These are phyloP conservation scores for Neria commutata DNA, from an alignment of 2,888 invertebrate genomes.

Conservation along the genomic window DNA sequence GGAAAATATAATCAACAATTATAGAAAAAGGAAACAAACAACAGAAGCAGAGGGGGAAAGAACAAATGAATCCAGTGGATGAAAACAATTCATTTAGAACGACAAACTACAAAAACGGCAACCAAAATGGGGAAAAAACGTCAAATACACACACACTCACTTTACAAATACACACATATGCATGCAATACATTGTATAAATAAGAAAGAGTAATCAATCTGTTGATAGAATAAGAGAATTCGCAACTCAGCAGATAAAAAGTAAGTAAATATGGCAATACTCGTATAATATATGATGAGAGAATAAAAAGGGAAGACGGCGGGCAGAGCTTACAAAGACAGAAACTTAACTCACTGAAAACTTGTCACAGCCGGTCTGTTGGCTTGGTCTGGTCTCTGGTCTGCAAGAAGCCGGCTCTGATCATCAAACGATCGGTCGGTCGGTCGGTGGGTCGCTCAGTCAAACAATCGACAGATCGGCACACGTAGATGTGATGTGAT, in stretches of 20 bases:
- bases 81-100: constrained; percentile 10
- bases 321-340: no score
- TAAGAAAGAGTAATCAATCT: constrained; percentile 22
- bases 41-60: constrained; percentile 4
- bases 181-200: not conserved
- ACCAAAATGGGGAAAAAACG: not conserved
- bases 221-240: not conserved
- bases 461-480: constrained; percentile 17
- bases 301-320: not conserved
- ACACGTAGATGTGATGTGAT: not conserved
- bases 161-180: not conserved
- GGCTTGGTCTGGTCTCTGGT: not conserved
- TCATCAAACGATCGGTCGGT: no score
- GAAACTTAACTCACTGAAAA: constrained; percentile 10
- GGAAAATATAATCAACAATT: constrained; percentile 14
- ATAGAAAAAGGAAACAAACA: constrained; percentile 12
- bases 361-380: constrained; percentile 12
- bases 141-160: not conserved
- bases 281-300: no score
- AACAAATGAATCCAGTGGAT: constrained; percentile 11
- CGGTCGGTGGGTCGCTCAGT: no score
- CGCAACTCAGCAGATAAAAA: constrained; percentile 3
- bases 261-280: not conserved
- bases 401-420: not conserved
- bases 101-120: constrained; percentile 3